Percentiles rank a stretch among this genome's conserved stretches.
Evolutionary conservation across 2,888 invertebrate species (phyloP).

Genomic region (Celastrina argiolus): DNA sequence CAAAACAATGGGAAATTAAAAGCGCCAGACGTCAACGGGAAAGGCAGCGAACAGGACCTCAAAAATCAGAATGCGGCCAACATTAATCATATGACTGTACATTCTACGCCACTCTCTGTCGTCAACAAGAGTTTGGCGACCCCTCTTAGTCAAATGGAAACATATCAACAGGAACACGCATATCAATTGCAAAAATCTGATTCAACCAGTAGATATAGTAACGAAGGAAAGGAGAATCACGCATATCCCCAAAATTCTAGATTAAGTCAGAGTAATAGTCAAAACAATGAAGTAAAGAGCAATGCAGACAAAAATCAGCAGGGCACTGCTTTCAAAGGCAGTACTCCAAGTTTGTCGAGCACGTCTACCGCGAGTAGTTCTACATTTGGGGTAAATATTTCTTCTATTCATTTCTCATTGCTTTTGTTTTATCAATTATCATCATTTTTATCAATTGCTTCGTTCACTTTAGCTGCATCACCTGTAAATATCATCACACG

Average conservation of each 20-base stretch:
- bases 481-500: constrained; percentile 71
- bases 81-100: constrained; percentile 75
- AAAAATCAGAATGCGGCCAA: constrained; percentile 56
- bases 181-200: constrained; percentile 76
- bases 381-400: constrained; percentile 63
- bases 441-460: constrained; percentile 33
- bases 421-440: constrained; percentile 2
- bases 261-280: constrained; percentile 66
- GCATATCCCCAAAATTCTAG: constrained; percentile 74
- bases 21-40: constrained; percentile 56
- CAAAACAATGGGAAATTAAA: constrained; percentile 72
- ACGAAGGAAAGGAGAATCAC: constrained; percentile 75
- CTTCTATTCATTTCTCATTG: neutral
- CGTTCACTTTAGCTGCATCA: constrained; percentile 37
- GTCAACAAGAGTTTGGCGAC: constrained; percentile 82
- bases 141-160: constrained; percentile 78
- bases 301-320: constrained; percentile 51
- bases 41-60: constrained; percentile 54
- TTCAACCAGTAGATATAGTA: constrained; percentile 71
- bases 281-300: constrained; percentile 60
- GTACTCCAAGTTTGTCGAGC: constrained; percentile 62
- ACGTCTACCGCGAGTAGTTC: constrained; percentile 62
- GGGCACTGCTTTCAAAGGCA: constrained; percentile 54
- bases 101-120: constrained; percentile 72
- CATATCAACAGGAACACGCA: constrained; percentile 74